Percentiles rank a stretch among this genome's conserved stretches.
phyloP scores from a whole-genome alignment of 2,113 vertebrate genomes.

The Notothenia rossii region DNA sequence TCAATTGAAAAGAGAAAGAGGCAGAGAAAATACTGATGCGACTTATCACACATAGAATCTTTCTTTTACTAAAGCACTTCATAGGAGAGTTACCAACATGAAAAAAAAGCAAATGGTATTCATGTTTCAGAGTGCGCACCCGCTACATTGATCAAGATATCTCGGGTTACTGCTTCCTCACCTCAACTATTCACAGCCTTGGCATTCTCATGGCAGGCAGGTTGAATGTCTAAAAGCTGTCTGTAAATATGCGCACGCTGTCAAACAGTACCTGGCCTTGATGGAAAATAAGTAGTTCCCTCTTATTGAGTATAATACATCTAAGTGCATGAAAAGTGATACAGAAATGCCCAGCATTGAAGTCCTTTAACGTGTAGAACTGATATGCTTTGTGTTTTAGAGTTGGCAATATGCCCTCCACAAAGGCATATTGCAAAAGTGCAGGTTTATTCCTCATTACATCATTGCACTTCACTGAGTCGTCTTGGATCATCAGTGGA shows the following conservation, averaged over 20 bases:
- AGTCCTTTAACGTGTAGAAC: constrained; percentile 9
- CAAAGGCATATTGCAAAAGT: constrained; percentile 43
- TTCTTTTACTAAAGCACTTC: constrained; percentile 19
- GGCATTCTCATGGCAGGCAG: neutral
- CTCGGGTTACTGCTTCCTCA: constrained; percentile 31
- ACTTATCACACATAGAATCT: constrained; percentile 45
- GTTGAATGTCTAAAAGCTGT: neutral
- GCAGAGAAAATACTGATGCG: constrained; percentile 7
- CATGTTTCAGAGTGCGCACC: constrained; percentile 37
- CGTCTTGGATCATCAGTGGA: constrained; percentile 49
- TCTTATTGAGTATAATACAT: constrained; percentile 28
- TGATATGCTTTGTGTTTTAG: constrained; percentile 48
- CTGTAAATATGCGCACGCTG: constrained; percentile 48
- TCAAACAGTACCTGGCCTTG: constrained; percentile 34
- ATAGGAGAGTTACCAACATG: neutral
- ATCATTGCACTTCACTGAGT: constrained; percentile 48
- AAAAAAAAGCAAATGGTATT: constrained; percentile 40
- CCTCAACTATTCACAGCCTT: constrained; percentile 30
- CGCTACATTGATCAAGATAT: constrained; percentile 51
- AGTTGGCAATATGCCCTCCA: constrained; percentile 8
- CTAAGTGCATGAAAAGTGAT: constrained; percentile 6
- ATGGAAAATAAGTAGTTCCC: constrained; percentile 26
- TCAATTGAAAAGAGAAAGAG: constrained; percentile 7
- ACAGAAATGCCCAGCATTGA: constrained; percentile 5
- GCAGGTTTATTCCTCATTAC: constrained; percentile 57